phyloP scores from a whole-genome alignment of 2,888 invertebrate genomes.

The Silvanus unidentatus region DNA sequence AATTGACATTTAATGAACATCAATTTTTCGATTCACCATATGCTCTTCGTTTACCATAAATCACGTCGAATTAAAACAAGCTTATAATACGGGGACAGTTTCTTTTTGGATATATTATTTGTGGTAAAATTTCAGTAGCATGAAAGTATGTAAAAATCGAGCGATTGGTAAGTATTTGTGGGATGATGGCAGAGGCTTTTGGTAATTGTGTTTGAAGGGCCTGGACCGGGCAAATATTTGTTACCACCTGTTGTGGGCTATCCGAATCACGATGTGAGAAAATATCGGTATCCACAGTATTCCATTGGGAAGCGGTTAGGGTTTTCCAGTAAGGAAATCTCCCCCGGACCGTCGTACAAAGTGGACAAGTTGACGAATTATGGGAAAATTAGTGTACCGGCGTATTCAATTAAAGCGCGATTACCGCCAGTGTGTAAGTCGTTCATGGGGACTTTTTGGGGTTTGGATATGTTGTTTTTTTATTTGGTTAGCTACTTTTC shows the following conservation, averaged over 20 bases:
- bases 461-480: slow-evolving; percentile 8
- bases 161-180: no score
- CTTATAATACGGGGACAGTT: no score
- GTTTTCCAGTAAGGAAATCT: slow-evolving; percentile 23
- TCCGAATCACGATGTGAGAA: slow-evolving; percentile 56
- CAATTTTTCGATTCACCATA: no score
- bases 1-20: no score
- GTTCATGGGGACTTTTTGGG: no score
- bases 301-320: slow-evolving; percentile 50
- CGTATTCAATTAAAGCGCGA: slow-evolving; percentile 44
- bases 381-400: slow-evolving; percentile 49
- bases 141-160: no score
- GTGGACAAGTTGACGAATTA: slow-evolving; percentile 48
- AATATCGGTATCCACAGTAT: slow-evolving; percentile 58
- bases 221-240: slow-evolving; percentile 61
- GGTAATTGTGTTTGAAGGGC: slow-evolving; percentile 46
- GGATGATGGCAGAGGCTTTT: no score
- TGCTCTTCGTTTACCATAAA: no score
- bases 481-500: slow-evolving; percentile 29
- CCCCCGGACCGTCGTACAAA: slow-evolving; percentile 49
- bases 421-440: slow-evolving; percentile 27
- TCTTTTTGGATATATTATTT: no score
- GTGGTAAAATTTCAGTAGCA: no score
- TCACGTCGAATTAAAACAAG: no score
- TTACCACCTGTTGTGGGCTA: slow-evolving; percentile 59